phyloP scores from a whole-genome alignment of 37 sponge, comb jelly and placozoan species.

The Aplysina aerophoba region DNA sequence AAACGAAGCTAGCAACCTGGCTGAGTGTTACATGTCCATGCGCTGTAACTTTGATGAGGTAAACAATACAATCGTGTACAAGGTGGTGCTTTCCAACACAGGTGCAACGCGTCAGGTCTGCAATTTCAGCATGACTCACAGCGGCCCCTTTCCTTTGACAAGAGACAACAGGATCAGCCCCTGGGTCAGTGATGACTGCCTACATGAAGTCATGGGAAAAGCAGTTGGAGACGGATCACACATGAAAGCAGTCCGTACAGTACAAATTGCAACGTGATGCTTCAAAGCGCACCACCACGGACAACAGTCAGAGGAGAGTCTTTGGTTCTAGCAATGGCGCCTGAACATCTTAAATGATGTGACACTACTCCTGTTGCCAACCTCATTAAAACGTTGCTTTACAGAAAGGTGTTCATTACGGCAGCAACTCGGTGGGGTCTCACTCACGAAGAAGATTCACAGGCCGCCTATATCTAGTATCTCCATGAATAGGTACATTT shows the following conservation, averaged over 20 bases:
- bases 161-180: constrained; percentile 12
- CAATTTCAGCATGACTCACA: constrained; percentile 31
- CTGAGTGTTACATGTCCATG: constrained; percentile 41
- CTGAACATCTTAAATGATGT: constrained; percentile 39
- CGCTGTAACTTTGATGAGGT: constrained; percentile 32
- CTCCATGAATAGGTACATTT: neutral
- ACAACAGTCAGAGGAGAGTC: constrained; percentile 1
- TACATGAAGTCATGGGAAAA: constrained; percentile 11
- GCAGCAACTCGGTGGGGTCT: constrained; percentile 6
- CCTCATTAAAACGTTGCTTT: constrained; percentile 3
- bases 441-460: neutral
- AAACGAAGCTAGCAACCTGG: constrained; percentile 34
- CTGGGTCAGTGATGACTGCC: constrained; percentile 23
- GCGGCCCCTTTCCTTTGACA: constrained; percentile 29
- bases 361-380: constrained; percentile 40
- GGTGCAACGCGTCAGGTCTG: constrained; percentile 33
- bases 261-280: neutral
- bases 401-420: neutral
- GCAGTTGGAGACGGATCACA: neutral
- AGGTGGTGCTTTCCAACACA: constrained; percentile 23
- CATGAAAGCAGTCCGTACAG: constrained; percentile 10
- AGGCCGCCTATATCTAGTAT: neutral
- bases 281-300: constrained; percentile 24
- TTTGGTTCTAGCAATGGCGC: constrained; percentile 16
- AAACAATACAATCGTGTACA: constrained; percentile 29